Conservation (phyloP, 2,113 vertebrate species). For the Pollimyrus isidori region DNA sequence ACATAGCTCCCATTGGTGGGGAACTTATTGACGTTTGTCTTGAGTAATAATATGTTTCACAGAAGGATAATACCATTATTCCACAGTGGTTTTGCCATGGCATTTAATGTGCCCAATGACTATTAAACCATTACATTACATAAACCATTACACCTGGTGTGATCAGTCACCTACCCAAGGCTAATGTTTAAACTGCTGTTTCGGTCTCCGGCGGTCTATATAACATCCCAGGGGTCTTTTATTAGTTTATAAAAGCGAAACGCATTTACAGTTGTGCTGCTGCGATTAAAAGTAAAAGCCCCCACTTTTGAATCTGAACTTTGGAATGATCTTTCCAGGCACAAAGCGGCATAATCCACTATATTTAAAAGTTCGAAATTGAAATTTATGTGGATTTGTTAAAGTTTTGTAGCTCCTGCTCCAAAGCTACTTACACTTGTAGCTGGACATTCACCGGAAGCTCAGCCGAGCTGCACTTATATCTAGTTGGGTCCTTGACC, state of each 20-base stretch:
- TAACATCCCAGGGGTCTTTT: neutral
- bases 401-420: neutral
- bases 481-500: neutral
- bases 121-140: neutral
- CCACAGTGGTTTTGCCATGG: neutral
- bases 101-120: neutral
- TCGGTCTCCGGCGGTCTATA: neutral
- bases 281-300: neutral
- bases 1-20: neutral
- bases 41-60: constrained; percentile 6
- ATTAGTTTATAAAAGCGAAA: neutral
- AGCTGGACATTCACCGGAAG: neutral
- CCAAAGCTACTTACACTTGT: neutral
- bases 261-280: neutral
- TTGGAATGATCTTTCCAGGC: neutral
- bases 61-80: neutral
- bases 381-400: neutral
- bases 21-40: neutral
- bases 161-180: neutral
- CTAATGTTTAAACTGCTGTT: constrained; percentile 9
- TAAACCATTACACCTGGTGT: neutral
- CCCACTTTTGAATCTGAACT: neutral
- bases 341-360: neutral
- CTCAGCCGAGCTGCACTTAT: neutral
- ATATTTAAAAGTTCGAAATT: neutral